A percentile compares a stretch with the other conserved stretches of the same genome.
Evolutionary conservation across 2,888 invertebrate species (phyloP).

Genomic region (Eulithis testata): DNA sequence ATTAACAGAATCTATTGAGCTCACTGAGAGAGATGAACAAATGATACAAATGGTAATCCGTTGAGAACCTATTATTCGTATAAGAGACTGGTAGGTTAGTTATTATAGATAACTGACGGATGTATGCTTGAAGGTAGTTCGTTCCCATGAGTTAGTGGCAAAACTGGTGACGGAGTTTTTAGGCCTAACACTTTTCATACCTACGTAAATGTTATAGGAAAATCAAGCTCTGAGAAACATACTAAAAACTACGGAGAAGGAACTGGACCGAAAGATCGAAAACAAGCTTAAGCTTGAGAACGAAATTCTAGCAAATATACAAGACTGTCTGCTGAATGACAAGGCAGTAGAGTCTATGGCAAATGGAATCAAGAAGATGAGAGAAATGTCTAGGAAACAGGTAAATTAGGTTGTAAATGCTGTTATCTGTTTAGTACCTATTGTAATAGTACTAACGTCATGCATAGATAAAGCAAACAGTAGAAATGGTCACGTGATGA

Average conservation of each 20-base stretch:
- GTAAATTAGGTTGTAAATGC: slow-evolving; percentile 54
- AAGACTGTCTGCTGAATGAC: slow-evolving; percentile 88
- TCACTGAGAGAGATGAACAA: slow-evolving; percentile 86
- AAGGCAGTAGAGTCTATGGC: slow-evolving; percentile 86
- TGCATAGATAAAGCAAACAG: neutral
- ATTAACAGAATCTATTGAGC: slow-evolving; percentile 83
- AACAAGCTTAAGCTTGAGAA: slow-evolving; percentile 87
- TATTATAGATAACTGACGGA: too few relatives aligned
- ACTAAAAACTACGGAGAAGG: slow-evolving; percentile 65
- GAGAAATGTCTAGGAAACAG: slow-evolving; percentile 77
- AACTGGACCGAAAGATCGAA: slow-evolving; percentile 76
- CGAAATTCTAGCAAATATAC: slow-evolving; percentile 85
- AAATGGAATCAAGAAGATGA: slow-evolving; percentile 76
- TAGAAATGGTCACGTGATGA: neutral
- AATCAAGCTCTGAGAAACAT: slow-evolving; percentile 74
- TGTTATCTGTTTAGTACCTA: neutral
- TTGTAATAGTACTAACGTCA: neutral
- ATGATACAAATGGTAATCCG: slow-evolving; percentile 69
- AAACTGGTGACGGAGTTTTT: too few relatives aligned
- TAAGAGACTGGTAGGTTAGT: too few relatives aligned
- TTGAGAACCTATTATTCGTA: too few relatives aligned
- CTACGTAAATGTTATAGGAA: slow-evolving; percentile 67
- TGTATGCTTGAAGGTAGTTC: too few relatives aligned
- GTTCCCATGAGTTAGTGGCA: too few relatives aligned
- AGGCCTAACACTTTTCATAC: too few relatives aligned